phyloP scores from a whole-genome alignment of 2,113 vertebrate species.

The Gambusia holbrooki region DNA sequence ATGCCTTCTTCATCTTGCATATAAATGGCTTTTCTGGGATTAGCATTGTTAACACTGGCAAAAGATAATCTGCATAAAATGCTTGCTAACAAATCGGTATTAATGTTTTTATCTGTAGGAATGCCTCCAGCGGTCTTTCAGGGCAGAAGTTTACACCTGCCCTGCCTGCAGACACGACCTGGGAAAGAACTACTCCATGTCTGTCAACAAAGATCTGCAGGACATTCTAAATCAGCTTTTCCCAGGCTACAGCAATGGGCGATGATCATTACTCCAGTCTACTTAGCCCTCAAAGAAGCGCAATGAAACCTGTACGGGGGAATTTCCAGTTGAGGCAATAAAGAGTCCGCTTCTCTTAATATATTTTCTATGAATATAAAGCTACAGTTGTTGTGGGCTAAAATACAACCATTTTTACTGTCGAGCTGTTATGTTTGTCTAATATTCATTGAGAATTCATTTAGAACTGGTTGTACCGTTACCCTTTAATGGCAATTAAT shows the following conservation, averaged over 20 bases:
- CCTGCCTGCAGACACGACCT: constrained; percentile 93
- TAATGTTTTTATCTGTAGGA: constrained; percentile 75
- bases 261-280: constrained; percentile 80
- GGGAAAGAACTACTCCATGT: constrained; percentile 87
- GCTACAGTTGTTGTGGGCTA: constrained; percentile 65
- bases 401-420: constrained; percentile 41
- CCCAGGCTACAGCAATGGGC: constrained; percentile 93
- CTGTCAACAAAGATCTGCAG: constrained; percentile 89
- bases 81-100: neutral
- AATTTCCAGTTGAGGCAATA: constrained; percentile 71
- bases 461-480: constrained; percentile 40
- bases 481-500: constrained; percentile 36
- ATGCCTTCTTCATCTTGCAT: neutral
- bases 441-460: constrained; percentile 47
- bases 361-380: constrained; percentile 78
- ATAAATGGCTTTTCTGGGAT: neutral
- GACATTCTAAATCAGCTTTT: constrained; percentile 91
- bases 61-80: neutral
- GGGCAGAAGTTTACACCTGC: constrained; percentile 92
- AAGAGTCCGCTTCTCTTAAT: constrained; percentile 77
- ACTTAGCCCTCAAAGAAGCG: constrained; percentile 28
- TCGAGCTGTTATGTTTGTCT: constrained; percentile 46
- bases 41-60: neutral
- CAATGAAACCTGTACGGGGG: constrained; percentile 70
- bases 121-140: constrained; percentile 95